Evolutionary conservation across 2,888 invertebrate species (phyloP).

Genomic region (Acrobasis consociella): DNA sequence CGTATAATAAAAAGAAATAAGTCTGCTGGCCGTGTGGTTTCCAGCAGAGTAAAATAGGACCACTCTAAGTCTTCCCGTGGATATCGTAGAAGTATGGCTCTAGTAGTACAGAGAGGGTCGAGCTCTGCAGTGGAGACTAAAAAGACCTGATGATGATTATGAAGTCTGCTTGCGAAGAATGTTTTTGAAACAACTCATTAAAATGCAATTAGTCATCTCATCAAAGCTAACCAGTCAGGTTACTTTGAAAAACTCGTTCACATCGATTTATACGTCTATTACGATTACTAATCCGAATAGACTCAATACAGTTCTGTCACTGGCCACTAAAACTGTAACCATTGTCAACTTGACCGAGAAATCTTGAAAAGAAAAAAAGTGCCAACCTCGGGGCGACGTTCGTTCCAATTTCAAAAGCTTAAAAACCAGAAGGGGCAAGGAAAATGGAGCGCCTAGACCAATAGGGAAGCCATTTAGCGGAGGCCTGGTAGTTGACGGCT

Average conservation of each 20-base stretch:
- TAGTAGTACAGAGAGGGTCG: too few relatives aligned
- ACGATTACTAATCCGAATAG: constrained; percentile 1
- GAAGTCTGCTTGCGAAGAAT: too few relatives aligned
- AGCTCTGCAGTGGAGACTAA: too few relatives aligned
- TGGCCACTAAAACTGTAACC: constrained; percentile 27
- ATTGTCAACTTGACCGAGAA: constrained; percentile 40
- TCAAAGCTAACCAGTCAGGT: not conserved
- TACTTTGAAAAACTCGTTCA: not conserved
- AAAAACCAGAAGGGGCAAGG: constrained; percentile 32
- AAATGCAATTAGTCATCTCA: not conserved
- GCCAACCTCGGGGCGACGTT: constrained; percentile 24
- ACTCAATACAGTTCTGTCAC: constrained; percentile 21
- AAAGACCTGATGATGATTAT: too few relatives aligned
- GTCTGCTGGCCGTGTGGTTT: too few relatives aligned
- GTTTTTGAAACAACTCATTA: too few relatives aligned
- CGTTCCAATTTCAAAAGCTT: constrained; percentile 33
- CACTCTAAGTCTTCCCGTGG: too few relatives aligned
- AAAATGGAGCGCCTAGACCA: constrained; percentile 41
- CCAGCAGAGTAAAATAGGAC: too few relatives aligned
- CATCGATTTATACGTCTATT: not conserved
- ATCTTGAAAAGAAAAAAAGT: constrained; percentile 35
- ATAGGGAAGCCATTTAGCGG: constrained; percentile 58
- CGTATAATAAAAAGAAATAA: not conserved
- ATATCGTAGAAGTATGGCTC: too few relatives aligned
- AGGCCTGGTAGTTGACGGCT: constrained; percentile 47